These are phyloP conservation scores for Gari tellinella DNA, from an alignment of 2,888 invertebrate species.

Conservation along the genomic window DNA sequence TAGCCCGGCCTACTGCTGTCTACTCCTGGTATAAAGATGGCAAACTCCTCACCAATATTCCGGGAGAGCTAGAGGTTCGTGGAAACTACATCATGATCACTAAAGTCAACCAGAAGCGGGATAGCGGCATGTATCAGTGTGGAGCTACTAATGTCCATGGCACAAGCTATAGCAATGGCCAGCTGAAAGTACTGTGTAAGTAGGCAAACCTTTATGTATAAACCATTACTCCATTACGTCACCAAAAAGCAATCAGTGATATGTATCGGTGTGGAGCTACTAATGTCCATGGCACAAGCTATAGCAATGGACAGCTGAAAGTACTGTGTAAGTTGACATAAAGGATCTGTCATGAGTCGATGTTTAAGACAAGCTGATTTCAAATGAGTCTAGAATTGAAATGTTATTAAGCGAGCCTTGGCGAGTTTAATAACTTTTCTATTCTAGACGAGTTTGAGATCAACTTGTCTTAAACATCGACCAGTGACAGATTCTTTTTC, in stretches of 20 bases:
- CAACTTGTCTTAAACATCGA: no score
- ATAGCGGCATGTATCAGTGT: slow-evolving; percentile 98
- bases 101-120: slow-evolving; percentile 84
- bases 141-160: slow-evolving; percentile 94
- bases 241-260: slow-evolving; percentile 89
- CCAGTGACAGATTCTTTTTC: no score
- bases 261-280: slow-evolving; percentile 97
- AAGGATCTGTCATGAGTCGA: no score
- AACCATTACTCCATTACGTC: no score
- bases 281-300: slow-evolving; percentile 93
- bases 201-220: slow-evolving; percentile 36
- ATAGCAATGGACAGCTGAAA: slow-evolving; percentile 94
- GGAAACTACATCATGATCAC: slow-evolving; percentile 70
- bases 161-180: slow-evolving; percentile 93
- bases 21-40: slow-evolving; percentile 79
- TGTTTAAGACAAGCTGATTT: no score
- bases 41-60: slow-evolving; percentile 40
- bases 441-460: no score
- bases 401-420: no score
- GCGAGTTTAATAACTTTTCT: no score
- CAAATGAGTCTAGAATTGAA: no score
- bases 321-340: slow-evolving; percentile 90
- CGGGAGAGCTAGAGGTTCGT: slow-evolving; percentile 47
- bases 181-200: slow-evolving; percentile 93
- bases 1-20: slow-evolving; percentile 68